Percentiles rank a stretch among this genome's conserved stretches.
These are phyloP conservation scores for Trematocara caparti DNA, from an alignment of 2,797 vertebrate genomes.

Conservation along the genomic window DNA sequence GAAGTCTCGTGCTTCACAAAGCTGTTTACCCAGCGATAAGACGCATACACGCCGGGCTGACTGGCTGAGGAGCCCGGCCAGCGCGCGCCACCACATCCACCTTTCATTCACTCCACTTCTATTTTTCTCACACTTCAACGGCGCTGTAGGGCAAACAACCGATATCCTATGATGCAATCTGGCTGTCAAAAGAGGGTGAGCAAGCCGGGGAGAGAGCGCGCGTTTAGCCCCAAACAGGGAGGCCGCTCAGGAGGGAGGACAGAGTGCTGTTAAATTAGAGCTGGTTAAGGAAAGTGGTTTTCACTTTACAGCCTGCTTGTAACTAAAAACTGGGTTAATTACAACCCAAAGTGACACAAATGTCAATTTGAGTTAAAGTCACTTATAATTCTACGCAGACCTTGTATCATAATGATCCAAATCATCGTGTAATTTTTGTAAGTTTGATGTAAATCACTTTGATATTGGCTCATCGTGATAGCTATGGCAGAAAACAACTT, in stretches of 20 bases:
- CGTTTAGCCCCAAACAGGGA: neutral
- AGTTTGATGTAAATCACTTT: constrained; percentile 3
- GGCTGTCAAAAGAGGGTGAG: constrained; percentile 12
- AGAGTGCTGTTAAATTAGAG: neutral
- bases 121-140: neutral
- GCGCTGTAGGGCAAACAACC: constrained; percentile 14
- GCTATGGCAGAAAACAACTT: neutral
- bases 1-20: neutral
- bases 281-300: constrained; percentile 10
- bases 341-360: constrained; percentile 18
- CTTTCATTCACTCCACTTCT: neutral
- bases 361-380: constrained; percentile 23
- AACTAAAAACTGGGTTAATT: constrained; percentile 26
- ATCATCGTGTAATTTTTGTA: neutral
- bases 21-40: constrained; percentile 21
- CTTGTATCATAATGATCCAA: neutral
- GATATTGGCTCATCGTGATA: neutral
- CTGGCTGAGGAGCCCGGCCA: neutral
- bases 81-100: neutral
- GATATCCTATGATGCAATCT: constrained; percentile 32
- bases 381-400: neutral
- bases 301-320: constrained; percentile 16
- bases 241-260: neutral
- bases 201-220: neutral
- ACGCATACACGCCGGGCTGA: neutral